A percentile compares a stretch with the other conserved stretches of the same genome.
These are phyloP conservation scores for Hucho hucho DNA, from an alignment of 2,113 vertebrate species.

Conservation along the genomic window DNA sequence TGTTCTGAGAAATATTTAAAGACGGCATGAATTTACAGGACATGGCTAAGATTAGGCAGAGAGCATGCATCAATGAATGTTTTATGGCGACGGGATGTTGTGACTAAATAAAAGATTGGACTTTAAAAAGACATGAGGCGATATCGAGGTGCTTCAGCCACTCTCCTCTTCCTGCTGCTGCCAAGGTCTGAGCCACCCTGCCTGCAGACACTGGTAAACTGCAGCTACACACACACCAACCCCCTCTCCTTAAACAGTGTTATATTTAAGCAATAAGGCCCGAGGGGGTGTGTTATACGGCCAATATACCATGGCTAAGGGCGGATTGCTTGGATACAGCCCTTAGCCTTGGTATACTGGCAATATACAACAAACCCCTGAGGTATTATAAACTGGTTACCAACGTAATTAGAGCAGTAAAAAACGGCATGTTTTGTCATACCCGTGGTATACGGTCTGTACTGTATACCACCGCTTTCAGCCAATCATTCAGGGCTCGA, in stretches of 20 bases:
- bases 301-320: too few species aligned
- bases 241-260: conserved; percentile 7
- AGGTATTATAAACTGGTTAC: too few species aligned
- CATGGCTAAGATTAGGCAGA: conserved; percentile 61
- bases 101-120: conserved; percentile 76
- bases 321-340: too few species aligned
- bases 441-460: too few species aligned
- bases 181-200: not conserved
- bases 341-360: too few species aligned
- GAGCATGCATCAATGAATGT: conserved; percentile 60
- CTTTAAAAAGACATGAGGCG: conserved; percentile 53
- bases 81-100: conserved; percentile 73
- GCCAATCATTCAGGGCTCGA: too few species aligned
- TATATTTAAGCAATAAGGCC: not conserved
- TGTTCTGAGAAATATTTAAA: conserved; percentile 79
- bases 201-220: not conserved
- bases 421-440: too few species aligned
- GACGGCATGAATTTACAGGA: conserved; percentile 58
- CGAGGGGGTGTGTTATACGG: too few species aligned
- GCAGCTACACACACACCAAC: not conserved
- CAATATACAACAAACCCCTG: too few species aligned
- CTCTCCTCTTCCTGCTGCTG: not conserved
- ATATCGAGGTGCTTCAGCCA: conserved; percentile 21
- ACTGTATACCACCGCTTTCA: too few species aligned
- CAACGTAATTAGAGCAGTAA: too few species aligned